phyloP scores from a whole-genome alignment of 2,888 invertebrate genomes.

The Syrphus vitripennis region DNA sequence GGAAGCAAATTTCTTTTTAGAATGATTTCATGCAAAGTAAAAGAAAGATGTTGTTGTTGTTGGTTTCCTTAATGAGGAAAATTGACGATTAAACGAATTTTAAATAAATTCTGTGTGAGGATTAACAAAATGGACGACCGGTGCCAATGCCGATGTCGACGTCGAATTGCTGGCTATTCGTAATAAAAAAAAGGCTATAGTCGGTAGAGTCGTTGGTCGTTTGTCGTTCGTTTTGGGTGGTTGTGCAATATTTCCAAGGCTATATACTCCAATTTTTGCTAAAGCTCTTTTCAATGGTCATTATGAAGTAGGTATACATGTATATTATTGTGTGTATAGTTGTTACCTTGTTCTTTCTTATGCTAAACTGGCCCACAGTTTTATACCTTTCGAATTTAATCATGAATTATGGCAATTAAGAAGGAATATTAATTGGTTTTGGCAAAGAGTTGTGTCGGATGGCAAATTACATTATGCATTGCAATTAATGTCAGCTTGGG shows the following conservation, averaged over 20 bases:
- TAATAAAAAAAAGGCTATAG: not conserved
- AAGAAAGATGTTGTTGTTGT: not conserved
- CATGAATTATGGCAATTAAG: constrained; percentile 24
- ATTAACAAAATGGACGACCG: not conserved
- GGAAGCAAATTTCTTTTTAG: not conserved
- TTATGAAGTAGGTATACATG: not conserved
- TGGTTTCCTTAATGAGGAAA: not conserved
- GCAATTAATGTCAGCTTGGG: not conserved
- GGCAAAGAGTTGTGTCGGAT: constrained; percentile 18
- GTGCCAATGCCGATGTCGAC: not conserved
- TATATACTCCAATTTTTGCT: not conserved
- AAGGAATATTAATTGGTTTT: constrained; percentile 21
- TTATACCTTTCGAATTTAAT: not conserved
- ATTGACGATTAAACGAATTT: constrained; percentile 15
- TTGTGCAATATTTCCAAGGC: constrained; percentile 6
- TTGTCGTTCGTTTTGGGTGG: not conserved
- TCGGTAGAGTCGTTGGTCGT: not conserved
- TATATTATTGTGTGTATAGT: not conserved
- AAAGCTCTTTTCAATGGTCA: constrained; percentile 11
- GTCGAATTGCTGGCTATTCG: not conserved
- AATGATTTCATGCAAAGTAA: constrained; percentile 4
- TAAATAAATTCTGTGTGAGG: constrained; percentile 1
- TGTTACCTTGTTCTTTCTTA: not conserved
- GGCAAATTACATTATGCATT: constrained; percentile 8
- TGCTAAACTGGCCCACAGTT: not conserved